A percentile compares a stretch with the other conserved stretches of the same genome.
These are phyloP conservation scores for Pantherophis guttatus DNA, from an alignment of 2,113 vertebrate genomes.

Conservation along the genomic window DNA sequence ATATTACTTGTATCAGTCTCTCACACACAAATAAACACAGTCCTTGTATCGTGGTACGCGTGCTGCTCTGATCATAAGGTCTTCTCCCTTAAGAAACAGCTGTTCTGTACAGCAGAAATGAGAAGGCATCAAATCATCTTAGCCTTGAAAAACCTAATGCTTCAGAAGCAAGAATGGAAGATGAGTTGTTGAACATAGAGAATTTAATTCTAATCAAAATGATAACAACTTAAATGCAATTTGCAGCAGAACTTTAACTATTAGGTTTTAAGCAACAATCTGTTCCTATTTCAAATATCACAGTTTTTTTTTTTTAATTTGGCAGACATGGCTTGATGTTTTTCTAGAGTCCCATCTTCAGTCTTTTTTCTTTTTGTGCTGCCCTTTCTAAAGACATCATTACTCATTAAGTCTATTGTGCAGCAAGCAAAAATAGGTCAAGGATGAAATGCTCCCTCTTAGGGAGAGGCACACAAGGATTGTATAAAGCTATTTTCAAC, in stretches of 20 bases:
- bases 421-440: constrained; percentile 69
- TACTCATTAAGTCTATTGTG: constrained; percentile 64
- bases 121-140: not conserved
- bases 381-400: constrained; percentile 62
- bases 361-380: constrained; percentile 32
- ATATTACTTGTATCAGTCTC: not conserved
- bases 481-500: constrained; percentile 69
- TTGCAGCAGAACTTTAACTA: not conserved
- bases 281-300: not conserved
- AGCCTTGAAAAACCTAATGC: not conserved
- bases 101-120: not conserved
- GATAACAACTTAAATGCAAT: not conserved
- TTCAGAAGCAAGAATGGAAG: not conserved
- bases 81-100: not conserved
- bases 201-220: not conserved
- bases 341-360: constrained; percentile 36
- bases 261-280: constrained; percentile 17
- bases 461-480: constrained; percentile 52
- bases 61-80: not conserved
- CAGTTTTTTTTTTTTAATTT: constrained; percentile 24
- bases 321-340: constrained; percentile 49
- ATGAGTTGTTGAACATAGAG: not conserved
- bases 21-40: not conserved
- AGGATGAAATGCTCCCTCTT: constrained; percentile 67
- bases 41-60: not conserved